These are phyloP conservation scores for Takifugu ocellatus DNA, from an alignment of 2,797 vertebrate genomes.

Conservation along the genomic window DNA sequence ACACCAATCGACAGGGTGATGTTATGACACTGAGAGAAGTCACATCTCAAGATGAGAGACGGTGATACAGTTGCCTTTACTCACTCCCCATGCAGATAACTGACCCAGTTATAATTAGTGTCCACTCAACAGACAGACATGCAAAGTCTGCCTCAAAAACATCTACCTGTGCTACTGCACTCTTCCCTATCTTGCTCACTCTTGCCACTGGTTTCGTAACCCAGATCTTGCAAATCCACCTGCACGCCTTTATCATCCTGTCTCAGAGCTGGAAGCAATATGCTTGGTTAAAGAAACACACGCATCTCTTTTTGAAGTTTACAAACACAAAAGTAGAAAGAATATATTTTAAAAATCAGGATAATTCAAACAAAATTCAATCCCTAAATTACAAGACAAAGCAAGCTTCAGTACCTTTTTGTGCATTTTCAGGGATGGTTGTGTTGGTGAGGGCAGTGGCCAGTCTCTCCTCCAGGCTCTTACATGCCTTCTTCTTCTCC, in stretches of 20 bases:
- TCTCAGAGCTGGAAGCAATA: conserved; percentile 68
- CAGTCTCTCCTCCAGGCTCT: conserved; percentile 74
- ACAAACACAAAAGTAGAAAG: too few relatives aligned
- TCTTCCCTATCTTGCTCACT: conserved; percentile 79
- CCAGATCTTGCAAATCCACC: conserved; percentile 74
- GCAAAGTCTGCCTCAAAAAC: conserved; percentile 53
- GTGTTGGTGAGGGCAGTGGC: conserved; percentile 61
- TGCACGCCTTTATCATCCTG: conserved; percentile 76
- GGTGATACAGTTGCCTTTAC: conserved; percentile 23
- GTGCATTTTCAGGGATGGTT: conserved; percentile 36
- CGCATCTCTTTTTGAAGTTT: conserved; percentile 8
- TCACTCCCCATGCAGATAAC: conserved; percentile 67
- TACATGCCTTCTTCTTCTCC: conserved; percentile 66
- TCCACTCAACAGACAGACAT: conserved; percentile 64
- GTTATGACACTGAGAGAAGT: conserved; percentile 45
- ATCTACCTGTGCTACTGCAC: conserved; percentile 80
- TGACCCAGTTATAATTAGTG: conserved; percentile 55
- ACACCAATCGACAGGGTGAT: conserved; percentile 44
- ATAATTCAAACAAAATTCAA: too few relatives aligned
- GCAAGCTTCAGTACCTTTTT: conserved; percentile 59
- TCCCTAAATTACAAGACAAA: neutral
- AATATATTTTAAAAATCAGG: too few relatives aligned
- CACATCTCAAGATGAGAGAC: conserved; percentile 13
- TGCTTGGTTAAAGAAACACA: conserved; percentile 28
- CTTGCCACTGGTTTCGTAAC: conserved; percentile 75